A percentile compares a stretch with the other conserved stretches of the same genome.
Conservation (phyloP, 2,113 vertebrate genomes). For the Oreochromis aureus region DNA sequence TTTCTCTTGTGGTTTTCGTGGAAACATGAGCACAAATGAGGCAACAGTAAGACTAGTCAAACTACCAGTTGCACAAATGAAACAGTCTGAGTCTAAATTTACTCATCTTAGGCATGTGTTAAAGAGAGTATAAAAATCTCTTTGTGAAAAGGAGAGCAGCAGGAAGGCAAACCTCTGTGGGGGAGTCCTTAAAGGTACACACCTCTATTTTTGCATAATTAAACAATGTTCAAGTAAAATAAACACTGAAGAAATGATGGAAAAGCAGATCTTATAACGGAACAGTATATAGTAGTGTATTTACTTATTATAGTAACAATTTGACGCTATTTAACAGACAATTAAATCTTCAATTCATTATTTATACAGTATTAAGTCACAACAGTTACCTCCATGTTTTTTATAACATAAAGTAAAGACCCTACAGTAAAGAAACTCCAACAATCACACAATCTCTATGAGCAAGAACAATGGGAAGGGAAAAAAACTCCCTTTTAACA, state of each 20-base stretch:
- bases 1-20: constrained; percentile 42
- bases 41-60: constrained; percentile 37
- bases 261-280: neutral
- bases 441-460: neutral
- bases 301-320: neutral
- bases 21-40: constrained; percentile 47
- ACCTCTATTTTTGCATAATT: neutral
- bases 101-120: constrained; percentile 7
- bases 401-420: neutral
- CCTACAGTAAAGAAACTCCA: neutral
- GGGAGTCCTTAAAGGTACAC: neutral
- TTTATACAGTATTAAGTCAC: neutral
- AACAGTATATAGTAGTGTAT: neutral
- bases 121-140: constrained; percentile 27
- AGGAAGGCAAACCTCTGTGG: neutral
- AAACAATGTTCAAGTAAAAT: neutral
- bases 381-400: neutral
- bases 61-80: constrained; percentile 56
- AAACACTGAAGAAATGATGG: neutral
- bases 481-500: neutral
- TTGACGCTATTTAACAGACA: neutral
- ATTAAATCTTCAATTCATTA: neutral
- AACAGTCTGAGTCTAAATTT: constrained; percentile 54
- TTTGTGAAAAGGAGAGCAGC: constrained; percentile 6
- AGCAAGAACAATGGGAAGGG: neutral